phyloP scores from a whole-genome alignment of 1,140 invertebrate genomes.

The Drosophila bifasciata region DNA sequence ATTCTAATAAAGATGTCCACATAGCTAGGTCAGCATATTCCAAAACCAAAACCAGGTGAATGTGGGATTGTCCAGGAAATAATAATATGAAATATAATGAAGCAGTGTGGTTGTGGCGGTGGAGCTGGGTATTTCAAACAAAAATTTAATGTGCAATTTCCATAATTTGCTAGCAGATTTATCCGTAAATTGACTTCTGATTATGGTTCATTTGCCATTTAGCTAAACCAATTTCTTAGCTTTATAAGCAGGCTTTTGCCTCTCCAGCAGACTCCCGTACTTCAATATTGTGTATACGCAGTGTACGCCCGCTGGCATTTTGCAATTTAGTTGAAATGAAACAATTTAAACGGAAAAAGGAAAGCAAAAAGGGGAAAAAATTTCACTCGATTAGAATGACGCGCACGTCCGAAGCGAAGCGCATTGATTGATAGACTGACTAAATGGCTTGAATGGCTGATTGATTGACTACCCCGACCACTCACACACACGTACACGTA shows the following conservation, averaged over 20 bases:
- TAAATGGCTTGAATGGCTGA: conserved; percentile 78
- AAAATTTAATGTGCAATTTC: background rate
- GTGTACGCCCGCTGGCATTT: conserved; percentile 17
- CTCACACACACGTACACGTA: conserved; percentile 47
- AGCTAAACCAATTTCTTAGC: background rate
- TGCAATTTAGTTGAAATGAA: conserved; percentile 6
- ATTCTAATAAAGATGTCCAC: background rate
- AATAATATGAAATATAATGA: too few species aligned
- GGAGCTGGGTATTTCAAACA: too few species aligned
- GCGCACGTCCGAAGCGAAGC: conserved; percentile 53
- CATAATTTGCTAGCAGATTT: conserved; percentile 5
- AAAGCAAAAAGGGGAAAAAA: conserved; percentile 55
- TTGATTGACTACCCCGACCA: conserved; percentile 76
- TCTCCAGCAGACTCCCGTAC: too few species aligned
- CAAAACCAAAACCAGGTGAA: background rate
- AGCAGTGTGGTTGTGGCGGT: too few species aligned
- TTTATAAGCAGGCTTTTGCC: too few species aligned
- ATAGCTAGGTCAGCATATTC: conserved; percentile 18
- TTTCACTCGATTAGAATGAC: conserved; percentile 66
- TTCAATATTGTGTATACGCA: conserved; percentile 32
- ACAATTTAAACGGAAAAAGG: conserved; percentile 27
- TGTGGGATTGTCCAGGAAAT: background rate
- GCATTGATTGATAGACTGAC: conserved; percentile 78
- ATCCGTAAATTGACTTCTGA: background rate
- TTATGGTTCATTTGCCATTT: conserved; percentile 5